Evolutionary conservation across 1,140 invertebrate genomes (phyloP), one percentile per base, ranked within the genome.

Genomic region (Cotesia typhae): DNA sequence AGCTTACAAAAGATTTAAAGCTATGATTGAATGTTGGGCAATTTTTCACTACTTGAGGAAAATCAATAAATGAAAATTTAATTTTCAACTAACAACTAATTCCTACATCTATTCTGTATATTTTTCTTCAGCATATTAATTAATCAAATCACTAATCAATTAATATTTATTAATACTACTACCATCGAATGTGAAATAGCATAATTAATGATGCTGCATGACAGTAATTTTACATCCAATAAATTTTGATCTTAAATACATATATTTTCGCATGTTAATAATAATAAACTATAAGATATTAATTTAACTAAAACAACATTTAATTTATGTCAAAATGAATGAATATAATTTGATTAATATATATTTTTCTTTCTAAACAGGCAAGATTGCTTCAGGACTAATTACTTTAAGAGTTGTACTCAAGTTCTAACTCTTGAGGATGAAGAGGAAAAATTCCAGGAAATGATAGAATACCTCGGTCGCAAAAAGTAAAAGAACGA

Each of bases 341-440:
- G 10, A 47, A 47, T 10, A 47, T 7, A 47, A 10, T 55, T 53
- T 14, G 64, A 73, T 77, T 76, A 55, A 37, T 63, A 63, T 38
- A 7, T 38, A 3, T 14, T 37, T 63, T 60, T 63, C 12, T 73
- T 65, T 74, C 64, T 78, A 57, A 10, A 74, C 82, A 91, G 89
- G 83, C 87, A 88, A 78, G 84, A 89, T 73, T 91, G 90, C 85
- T 91, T 90, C 83, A 87, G 85, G 74, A 90, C 87, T 81, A 81
- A 85, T 78, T 92, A 90, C 82, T 92, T 92, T 81, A 89, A 89
- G 76, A 88, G 89, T 78, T 92, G 91, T 80, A 84, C 90, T 77
- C 87, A 90, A 82, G 88, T 88, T 65, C 82, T 92, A 76, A 83
- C 90, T 73, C 83, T 91, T 75, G 85, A 87, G 72, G 88, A 90